A percentile compares a stretch with the other conserved stretches of the same genome.
These are phyloP conservation scores for Leptopterna dolabrata DNA, from an alignment of 2,888 invertebrate genomes.

Conservation along the genomic window DNA sequence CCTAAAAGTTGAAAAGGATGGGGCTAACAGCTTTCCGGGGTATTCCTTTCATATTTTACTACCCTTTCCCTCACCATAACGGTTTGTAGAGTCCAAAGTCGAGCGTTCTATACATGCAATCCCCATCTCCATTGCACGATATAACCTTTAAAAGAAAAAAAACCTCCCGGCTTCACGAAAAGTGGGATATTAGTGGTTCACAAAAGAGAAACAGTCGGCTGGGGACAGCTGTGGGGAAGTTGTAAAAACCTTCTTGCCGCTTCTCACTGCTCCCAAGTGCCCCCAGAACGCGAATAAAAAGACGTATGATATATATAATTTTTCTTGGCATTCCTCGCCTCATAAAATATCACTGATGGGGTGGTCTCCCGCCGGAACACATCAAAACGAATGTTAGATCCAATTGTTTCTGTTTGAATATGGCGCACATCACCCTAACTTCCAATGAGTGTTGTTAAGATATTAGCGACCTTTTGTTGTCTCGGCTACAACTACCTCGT, in stretches of 20 bases:
- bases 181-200: conserved; percentile 18
- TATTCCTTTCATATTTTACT: conserved; percentile 11
- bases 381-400: background rate
- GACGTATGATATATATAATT: background rate
- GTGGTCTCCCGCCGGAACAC: background rate
- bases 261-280: background rate
- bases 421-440: too few species aligned
- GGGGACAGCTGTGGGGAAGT: conserved; percentile 39
- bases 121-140: background rate
- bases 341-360: background rate
- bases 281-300: conserved; percentile 28
- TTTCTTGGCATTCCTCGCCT: background rate
- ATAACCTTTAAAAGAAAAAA: background rate
- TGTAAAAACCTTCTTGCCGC: conserved; percentile 9
- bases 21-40: background rate
- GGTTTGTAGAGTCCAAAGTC: background rate
- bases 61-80: background rate
- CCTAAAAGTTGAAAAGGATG: conserved; percentile 42
- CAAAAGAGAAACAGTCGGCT: conserved; percentile 46
- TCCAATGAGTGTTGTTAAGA: too few species aligned
- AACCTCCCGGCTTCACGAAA: background rate
- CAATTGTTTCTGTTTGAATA: too few species aligned
- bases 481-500: too few species aligned
- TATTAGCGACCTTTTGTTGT: too few species aligned
- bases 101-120: background rate